Percentiles rank a stretch among this genome's conserved stretches.
These are phyloP conservation scores for Embidobia sp. DNA, from an alignment of 2,888 invertebrate species.

Conservation along the genomic window DNA sequence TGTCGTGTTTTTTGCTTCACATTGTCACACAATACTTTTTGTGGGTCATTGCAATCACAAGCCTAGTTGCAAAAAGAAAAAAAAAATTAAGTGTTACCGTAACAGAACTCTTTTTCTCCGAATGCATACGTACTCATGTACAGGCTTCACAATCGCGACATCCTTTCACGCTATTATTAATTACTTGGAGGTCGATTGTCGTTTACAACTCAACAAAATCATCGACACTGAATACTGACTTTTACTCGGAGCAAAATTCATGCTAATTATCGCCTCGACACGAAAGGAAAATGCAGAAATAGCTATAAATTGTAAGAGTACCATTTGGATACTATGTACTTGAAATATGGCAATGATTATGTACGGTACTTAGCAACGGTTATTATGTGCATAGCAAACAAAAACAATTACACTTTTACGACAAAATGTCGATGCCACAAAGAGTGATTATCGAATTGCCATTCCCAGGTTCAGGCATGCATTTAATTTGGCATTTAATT, in stretches of 20 bases:
- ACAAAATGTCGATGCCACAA: conserved; percentile 25
- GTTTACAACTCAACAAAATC: conserved; percentile 44
- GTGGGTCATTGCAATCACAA: no score
- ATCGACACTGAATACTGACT: conserved; percentile 27
- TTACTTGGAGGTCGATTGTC: conserved; percentile 44
- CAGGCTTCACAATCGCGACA: no score
- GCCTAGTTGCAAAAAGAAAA: no score
- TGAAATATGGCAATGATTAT: conserved; percentile 35
- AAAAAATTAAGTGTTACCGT: no score
- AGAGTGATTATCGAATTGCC: conserved; percentile 22
- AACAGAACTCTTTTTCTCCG: no score
- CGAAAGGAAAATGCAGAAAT: conserved; percentile 19
- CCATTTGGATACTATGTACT: conserved; percentile 10
- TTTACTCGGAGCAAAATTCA: conserved; percentile 34
- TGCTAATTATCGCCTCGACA: conserved; percentile 40
- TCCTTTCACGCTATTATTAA: conserved; percentile 45
- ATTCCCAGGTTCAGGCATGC: not conserved
- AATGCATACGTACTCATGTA: no score
- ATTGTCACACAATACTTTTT: no score
- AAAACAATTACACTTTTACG: conserved; percentile 35
- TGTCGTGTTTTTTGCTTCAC: no score
- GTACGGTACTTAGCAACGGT: conserved; percentile 33
- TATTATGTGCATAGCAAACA: conserved; percentile 20
- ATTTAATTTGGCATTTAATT: not conserved
- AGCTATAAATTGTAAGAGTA: conserved; percentile 36